Evolutionary conservation across 2,797 vertebrate species (phyloP), one percentile per base, ranked within the genome.

Genomic region (Coregonus suidteri): DNA sequence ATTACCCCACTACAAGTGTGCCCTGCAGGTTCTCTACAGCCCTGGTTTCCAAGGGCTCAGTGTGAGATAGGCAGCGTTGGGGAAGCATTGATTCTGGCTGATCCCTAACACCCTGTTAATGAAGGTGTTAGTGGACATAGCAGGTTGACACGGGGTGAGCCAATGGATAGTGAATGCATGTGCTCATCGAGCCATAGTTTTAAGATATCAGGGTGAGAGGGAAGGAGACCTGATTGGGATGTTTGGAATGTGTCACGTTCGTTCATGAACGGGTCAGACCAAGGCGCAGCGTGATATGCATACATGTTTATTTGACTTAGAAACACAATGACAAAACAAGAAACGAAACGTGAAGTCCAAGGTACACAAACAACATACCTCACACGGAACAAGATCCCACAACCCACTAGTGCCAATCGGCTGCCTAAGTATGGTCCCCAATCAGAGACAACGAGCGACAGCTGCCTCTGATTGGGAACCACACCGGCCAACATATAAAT

Each of bases 51-150:
- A 3, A 64, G 3, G 59, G 59, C 59, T 64, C 20, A 13, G 59
- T 64, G n/a, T 20, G 59, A 64, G 6, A 64, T 73, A 37, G 78
- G 16, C 64, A 66, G 78, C 80, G 73, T 84, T 59, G 79, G 77
- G 62, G 59, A 86, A 72, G 53, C 85, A 91, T 89, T 84, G 91
- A 92, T 92, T 79, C 77, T 31, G 7, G 67, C 79, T 88, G 89
- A 90, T 90, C 87, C 78, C 0, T 65, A 34, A 81, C 90, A 85
- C 87, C 79, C 87, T 82, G 82, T 86, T 93, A 92, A 92, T 93
- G 89, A 91, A 90, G 72, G 77, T 85, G 83, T 88, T 85, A 89
- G 82, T 85, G 86, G 86, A 90, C 85, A 87, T 71, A 75, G 85
- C 80, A 82, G 80, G 84, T 81, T 91, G 89, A 89, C 82, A 73